Conservation (phyloP, 2,113 vertebrate species). For the Toxotes jaculatrix region DNA sequence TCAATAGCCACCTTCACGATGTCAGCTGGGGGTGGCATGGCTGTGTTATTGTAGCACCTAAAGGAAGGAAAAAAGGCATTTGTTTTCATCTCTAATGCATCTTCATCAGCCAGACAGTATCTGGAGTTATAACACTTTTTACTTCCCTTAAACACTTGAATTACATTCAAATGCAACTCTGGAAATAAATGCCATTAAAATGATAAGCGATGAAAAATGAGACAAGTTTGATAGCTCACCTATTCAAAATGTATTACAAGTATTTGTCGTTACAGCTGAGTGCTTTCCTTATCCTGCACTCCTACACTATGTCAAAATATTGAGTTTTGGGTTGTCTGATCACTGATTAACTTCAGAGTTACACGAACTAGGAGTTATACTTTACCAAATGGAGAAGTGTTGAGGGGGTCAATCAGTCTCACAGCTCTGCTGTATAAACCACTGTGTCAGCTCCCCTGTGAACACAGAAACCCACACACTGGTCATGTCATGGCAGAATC, state of each 20-base stretch:
- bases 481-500: conserved; percentile 28
- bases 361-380: conserved; percentile 11
- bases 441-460: conserved; percentile 67
- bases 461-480: conserved; percentile 61
- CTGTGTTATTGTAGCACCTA: conserved; percentile 54
- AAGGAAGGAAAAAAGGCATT: background rate
- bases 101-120: background rate
- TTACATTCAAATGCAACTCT: background rate
- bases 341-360: background rate
- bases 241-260: background rate
- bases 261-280: too few relatives aligned
- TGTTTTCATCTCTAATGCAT: background rate
- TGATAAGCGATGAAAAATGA: background rate
- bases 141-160: background rate
- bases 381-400: conserved; percentile 66
- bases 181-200: background rate
- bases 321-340: background rate
- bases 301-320: conserved; percentile 4
- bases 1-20: conserved; percentile 99
- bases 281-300: background rate
- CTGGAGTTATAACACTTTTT: background rate
- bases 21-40: conserved; percentile 95
- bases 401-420: conserved; percentile 60
- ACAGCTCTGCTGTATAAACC: conserved; percentile 59
- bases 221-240: background rate